phyloP scores from a whole-genome alignment of 2,113 vertebrate genomes.

The Myrmecobius fasciatus region DNA sequence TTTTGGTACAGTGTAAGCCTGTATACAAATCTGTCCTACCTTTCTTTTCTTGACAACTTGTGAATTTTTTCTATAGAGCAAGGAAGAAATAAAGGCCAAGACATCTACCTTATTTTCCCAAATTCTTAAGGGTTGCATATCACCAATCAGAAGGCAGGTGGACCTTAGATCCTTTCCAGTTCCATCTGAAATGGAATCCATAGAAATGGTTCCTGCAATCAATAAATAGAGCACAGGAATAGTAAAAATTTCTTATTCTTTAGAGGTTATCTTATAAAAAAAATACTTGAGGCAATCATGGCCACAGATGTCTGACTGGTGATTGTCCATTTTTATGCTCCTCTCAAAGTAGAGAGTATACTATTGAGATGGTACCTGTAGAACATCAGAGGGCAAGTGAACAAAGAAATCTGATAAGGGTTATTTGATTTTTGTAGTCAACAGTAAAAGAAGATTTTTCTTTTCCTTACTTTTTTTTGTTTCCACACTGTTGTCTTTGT shows the following conservation, averaged over 20 bases:
- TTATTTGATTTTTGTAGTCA: constrained; percentile 46
- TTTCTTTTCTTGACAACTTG: background rate
- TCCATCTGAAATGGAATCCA: background rate
- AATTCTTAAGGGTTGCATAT: background rate
- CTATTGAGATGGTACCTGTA: background rate
- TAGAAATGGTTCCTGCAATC: constrained; percentile 1
- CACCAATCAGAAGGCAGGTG: background rate
- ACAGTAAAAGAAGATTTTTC: background rate
- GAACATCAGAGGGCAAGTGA: background rate
- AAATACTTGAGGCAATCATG: background rate
- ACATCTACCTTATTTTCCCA: background rate
- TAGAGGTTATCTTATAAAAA: background rate
- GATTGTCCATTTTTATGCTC: background rate
- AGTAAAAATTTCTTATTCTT: background rate
- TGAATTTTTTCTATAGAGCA: background rate
- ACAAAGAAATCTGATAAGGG: constrained; percentile 35
- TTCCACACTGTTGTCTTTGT: constrained; percentile 56
- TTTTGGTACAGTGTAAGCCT: background rate
- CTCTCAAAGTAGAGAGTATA: background rate
- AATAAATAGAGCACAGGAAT: background rate
- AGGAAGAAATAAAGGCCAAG: background rate
- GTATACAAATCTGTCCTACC: background rate
- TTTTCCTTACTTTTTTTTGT: background rate
- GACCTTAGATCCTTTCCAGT: background rate
- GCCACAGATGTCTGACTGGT: background rate